Conservation (phyloP, 2,113 vertebrate genomes). For the Protomyctophum bolini region DNA sequence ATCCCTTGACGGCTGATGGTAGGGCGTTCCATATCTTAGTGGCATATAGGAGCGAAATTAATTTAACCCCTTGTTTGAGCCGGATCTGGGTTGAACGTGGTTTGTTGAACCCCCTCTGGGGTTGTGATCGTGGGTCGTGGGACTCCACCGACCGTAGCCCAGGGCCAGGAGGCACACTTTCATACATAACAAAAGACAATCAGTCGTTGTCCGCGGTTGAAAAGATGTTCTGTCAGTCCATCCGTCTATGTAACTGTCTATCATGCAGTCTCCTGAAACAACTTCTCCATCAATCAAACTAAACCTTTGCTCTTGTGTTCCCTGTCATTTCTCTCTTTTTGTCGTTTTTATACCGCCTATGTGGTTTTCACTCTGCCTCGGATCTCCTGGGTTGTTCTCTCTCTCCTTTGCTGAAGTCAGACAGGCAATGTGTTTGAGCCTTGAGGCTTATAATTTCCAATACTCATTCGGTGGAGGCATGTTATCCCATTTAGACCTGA, state of each 20-base stretch:
- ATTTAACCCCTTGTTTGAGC: too few relatives aligned
- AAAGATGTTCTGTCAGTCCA: conserved; percentile 50
- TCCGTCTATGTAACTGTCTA: conserved; percentile 43
- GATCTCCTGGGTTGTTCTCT: not conserved
- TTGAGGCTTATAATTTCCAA: not conserved
- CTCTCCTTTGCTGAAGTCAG: not conserved
- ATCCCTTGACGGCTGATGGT: too few relatives aligned
- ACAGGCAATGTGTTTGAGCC: conserved; percentile 4
- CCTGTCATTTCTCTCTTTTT: conserved; percentile 34
- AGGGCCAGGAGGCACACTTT: too few relatives aligned
- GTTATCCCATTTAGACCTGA: too few relatives aligned
- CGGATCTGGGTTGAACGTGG: too few relatives aligned
- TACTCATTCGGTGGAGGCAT: conserved; percentile 19
- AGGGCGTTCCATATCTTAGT: too few relatives aligned
- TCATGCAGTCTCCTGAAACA: conserved; percentile 45
- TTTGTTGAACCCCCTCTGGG: too few relatives aligned
- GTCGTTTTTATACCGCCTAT: not conserved
- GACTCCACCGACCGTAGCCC: too few relatives aligned
- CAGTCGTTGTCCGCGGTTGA: conserved; percentile 66
- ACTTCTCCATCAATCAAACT: conserved; percentile 62
- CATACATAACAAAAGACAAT: conserved; percentile 46
- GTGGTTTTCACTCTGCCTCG: conserved; percentile 5
- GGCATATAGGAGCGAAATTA: too few relatives aligned
- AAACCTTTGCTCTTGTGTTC: conserved; percentile 41
- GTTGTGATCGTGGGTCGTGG: too few relatives aligned